A percentile compares a stretch with the other conserved stretches of the same genome.
phyloP scores from a whole-genome alignment of 2,888 invertebrate species.

The Hirtodrosophila duncani region DNA sequence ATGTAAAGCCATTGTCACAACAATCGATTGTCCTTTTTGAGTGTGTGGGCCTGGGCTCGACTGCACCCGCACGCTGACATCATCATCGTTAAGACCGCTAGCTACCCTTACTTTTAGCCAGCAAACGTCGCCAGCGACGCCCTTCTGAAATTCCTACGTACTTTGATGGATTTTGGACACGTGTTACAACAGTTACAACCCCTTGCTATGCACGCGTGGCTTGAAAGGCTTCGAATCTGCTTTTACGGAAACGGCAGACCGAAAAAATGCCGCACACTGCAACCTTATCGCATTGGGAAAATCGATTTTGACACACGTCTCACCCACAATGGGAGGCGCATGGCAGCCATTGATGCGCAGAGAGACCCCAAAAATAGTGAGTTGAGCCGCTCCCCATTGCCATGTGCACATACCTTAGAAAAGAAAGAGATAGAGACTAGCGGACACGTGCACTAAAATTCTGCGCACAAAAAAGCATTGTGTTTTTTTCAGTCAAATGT shows the following conservation, averaged over 20 bases:
- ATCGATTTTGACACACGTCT: conserved; percentile 47
- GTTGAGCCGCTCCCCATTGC: conserved; percentile 2
- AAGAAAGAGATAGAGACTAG: not conserved
- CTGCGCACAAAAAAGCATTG: conserved; percentile 27
- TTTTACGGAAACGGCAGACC: conserved; percentile 44
- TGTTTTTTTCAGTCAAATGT: too few species aligned
- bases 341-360: conserved; percentile 67
- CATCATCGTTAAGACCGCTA: conserved; percentile 35
- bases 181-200: conserved; percentile 49
- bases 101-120: conserved; percentile 19
- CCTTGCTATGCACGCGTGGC: conserved; percentile 56
- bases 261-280: conserved; percentile 44
- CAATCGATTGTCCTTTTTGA: conserved; percentile 69
- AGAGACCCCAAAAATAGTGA: conserved; percentile 15
- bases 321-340: conserved; percentile 50
- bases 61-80: conserved; percentile 52
- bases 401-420: conserved; percentile 15
- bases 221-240: conserved; percentile 50
- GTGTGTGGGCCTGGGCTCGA: conserved; percentile 15
- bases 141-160: conserved; percentile 63
- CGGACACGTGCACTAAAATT: conserved; percentile 42
- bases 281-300: conserved; percentile 66
- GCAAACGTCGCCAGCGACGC: conserved; percentile 13
- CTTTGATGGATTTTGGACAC: conserved; percentile 55
- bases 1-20: conserved; percentile 63